Base-by-base conservation (phyloP, 2,113 vertebrate species). In the Zapornia atra region DNA sequence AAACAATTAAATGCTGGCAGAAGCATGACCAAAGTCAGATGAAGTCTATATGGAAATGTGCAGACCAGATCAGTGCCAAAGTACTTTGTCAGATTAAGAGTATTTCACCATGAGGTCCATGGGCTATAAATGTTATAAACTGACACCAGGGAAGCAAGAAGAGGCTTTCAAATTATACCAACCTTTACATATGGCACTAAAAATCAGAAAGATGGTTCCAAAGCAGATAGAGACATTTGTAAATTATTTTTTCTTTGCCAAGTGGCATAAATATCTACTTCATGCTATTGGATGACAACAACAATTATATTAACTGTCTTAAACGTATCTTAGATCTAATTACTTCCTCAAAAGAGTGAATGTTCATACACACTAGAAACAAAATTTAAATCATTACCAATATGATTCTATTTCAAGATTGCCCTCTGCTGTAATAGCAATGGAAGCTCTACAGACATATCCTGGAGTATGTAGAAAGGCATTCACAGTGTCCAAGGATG, bases 331-430 rank as follows among this genome's bases (percentile, higher is more conserved):
- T 75, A 81, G 18, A 92, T 88, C 65, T 76, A 92, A 90, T 93
- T 29, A 71, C 34, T 82, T 93, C 79, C 65, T 88, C 72, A 70
- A 93, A 79, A 92, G 76, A 34, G 36, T 70, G 50, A 96, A 93
- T 28, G 20, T 83, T 92, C 79, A 95, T 42, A 42, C 48, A 73
- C 21, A 33, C 38, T 44, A 86, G 83, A 86, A 88, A 88, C 68
- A 38, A 86, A 86, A 91, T 94, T 78, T 57, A 90, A 68, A 82
- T 88, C 24, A 44, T 90, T 90, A 86, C n/a, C 69, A 92, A 71
- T 38, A 81, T 24, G 56, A 92, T 78, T 92, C 73, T 91, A 88
- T 88, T 90, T 96, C 88, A 91, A 91, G 85, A 95, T 81, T 88
- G 88, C 88, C 88, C 85, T 92, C 86, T 92, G 73, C 85, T 94